Percentiles rank a stretch among this genome's conserved stretches.
Evolutionary conservation across 2,113 vertebrate species (phyloP).

Genomic region (Hippoglossus stenolepis): DNA sequence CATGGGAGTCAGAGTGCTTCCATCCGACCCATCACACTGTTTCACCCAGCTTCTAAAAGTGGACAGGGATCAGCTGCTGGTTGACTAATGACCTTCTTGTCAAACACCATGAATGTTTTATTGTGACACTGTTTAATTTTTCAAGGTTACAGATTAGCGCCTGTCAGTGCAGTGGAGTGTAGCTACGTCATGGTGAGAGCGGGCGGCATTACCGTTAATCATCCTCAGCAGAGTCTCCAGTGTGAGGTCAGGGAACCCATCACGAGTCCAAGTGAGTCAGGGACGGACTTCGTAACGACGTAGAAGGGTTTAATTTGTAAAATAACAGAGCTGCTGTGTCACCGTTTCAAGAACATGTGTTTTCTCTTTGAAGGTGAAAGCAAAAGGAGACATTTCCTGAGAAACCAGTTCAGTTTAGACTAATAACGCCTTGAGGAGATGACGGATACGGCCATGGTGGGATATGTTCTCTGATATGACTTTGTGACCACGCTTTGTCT

Average conservation of each 20-base stretch:
- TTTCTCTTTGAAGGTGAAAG: too few relatives aligned
- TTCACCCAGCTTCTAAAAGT: constrained; percentile 20
- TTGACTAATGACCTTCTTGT: constrained; percentile 44
- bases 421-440: too few relatives aligned
- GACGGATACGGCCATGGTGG: too few relatives aligned
- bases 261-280: not conserved
- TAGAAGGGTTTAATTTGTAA: too few relatives aligned
- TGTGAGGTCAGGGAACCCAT: not conserved
- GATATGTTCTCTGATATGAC: too few relatives aligned
- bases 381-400: too few relatives aligned
- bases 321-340: too few relatives aligned
- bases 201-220: constrained; percentile 14
- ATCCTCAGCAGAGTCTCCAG: not conserved
- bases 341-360: too few relatives aligned
- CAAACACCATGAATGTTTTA: constrained; percentile 41
- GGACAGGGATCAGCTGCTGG: constrained; percentile 16
- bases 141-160: constrained; percentile 21
- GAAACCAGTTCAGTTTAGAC: too few relatives aligned
- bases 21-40: constrained; percentile 2
- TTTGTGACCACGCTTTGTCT: too few relatives aligned
- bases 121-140: constrained; percentile 39
- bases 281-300: not conserved
- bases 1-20: constrained; percentile 2
- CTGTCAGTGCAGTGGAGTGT: not conserved
- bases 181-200: constrained; percentile 5